Evolutionary conservation across 2,888 invertebrate genomes (phyloP).

Genomic region (Ommatoiulus sabulosus): DNA sequence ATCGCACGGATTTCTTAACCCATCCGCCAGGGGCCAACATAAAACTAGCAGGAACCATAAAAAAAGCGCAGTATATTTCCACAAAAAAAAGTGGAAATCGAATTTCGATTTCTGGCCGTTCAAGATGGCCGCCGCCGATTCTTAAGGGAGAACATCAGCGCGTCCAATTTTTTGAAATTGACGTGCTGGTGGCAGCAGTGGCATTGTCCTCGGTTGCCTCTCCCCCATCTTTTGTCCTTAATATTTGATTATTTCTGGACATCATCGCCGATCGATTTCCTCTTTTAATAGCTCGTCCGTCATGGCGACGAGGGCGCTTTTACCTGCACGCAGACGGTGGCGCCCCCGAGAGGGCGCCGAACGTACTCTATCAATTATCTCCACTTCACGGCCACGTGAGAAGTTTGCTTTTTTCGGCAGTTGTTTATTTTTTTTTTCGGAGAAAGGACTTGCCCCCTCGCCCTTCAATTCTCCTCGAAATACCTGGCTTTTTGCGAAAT

Average conservation of each 20-base stretch:
- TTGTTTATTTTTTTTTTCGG: background rate
- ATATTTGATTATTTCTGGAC: constrained; percentile 34
- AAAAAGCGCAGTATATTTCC: too few species aligned
- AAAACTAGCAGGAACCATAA: too few species aligned
- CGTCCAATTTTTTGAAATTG: constrained; percentile 6
- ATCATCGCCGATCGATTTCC: constrained; percentile 27
- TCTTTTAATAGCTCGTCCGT: background rate
- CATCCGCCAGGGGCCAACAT: too few species aligned
- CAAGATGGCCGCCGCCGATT: constrained; percentile 3
- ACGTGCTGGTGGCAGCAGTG: background rate
- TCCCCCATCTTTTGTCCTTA: constrained; percentile 18
- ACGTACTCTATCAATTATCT: background rate
- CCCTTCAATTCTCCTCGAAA: constrained; percentile 21
- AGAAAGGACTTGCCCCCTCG: background rate
- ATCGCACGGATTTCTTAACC: too few species aligned
- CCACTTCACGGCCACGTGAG: background rate
- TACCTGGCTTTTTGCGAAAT: constrained; percentile 3
- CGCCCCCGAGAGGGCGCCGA: background rate
- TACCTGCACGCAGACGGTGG: too few species aligned
- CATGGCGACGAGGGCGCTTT: background rate
- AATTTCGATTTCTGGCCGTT: background rate
- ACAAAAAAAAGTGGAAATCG: too few species aligned
- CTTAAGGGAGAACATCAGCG: background rate
- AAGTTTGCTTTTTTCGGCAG: too few species aligned
- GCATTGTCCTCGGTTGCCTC: background rate